These are phyloP conservation scores for Ctenosaura bakeri DNA, from an alignment of 2,797 vertebrate genomes.

Conservation along the genomic window DNA sequence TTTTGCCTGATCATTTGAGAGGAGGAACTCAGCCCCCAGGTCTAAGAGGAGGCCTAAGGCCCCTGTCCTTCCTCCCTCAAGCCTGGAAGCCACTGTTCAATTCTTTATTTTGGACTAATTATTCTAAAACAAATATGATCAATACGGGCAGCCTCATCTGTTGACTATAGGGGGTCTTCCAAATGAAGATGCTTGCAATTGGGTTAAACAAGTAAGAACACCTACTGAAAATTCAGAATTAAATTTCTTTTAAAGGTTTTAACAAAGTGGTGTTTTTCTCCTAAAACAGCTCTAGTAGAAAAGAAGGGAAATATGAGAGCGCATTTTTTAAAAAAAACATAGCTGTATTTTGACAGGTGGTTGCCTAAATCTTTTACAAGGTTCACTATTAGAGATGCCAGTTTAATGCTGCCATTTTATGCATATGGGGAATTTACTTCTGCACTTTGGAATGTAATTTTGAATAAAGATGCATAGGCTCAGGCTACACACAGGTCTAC, in stretches of 20 bases:
- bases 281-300: constrained; percentile 8
- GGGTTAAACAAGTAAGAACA: background rate
- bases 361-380: constrained; percentile 5
- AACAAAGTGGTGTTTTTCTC: background rate
- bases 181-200: background rate
- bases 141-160: background rate
- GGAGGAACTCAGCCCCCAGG: no score
- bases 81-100: background rate
- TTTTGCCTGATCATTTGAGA: no score
- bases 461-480: background rate
- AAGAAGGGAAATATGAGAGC: background rate
- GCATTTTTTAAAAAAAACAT: background rate
- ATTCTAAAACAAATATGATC: background rate
- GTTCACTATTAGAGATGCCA: background rate
- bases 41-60: background rate
- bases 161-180: background rate
- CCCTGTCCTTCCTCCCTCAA: background rate
- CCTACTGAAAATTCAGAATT: background rate
- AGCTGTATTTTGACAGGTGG: constrained; percentile 11
- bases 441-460: background rate
- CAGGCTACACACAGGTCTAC: background rate
- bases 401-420: background rate
- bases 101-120: background rate
- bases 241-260: background rate
- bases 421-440: background rate